These are phyloP conservation scores for Hassar affinis DNA, from an alignment of 2,113 vertebrate genomes.

Conservation along the genomic window DNA sequence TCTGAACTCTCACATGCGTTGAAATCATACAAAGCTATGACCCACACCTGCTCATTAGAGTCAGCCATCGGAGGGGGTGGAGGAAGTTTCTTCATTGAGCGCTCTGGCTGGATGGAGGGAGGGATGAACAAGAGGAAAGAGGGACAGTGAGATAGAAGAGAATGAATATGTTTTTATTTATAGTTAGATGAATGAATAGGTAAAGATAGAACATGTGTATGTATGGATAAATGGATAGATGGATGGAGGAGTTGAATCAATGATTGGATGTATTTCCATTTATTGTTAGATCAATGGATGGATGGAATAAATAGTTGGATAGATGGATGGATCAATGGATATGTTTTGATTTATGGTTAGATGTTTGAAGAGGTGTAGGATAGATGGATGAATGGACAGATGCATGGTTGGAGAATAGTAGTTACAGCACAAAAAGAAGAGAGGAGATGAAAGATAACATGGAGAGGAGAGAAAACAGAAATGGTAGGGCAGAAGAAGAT, in stretches of 20 bases:
- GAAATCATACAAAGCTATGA: constrained; percentile 86
- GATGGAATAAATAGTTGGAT: background rate
- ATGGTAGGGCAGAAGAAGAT: too few species aligned
- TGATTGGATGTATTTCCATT: background rate
- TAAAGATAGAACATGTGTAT: background rate
- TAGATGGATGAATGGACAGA: too few species aligned
- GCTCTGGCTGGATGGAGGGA: constrained; percentile 57
- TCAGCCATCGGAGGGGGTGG: constrained; percentile 63
- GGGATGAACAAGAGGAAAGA: background rate
- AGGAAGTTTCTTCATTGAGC: constrained; percentile 73
- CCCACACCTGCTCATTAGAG: constrained; percentile 54
- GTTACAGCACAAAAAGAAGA: background rate
- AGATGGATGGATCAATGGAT: too few species aligned
- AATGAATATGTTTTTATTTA: background rate
- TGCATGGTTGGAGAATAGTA: background rate
- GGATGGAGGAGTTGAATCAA: background rate
- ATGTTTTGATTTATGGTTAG: too few species aligned
- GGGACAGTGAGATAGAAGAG: background rate
- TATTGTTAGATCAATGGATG: background rate
- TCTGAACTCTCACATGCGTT: constrained; percentile 73
- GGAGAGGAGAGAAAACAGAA: too few species aligned
- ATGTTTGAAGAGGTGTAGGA: too few species aligned
- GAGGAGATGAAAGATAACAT: too few species aligned
- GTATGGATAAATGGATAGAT: background rate
- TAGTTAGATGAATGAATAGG: background rate